phyloP scores from a whole-genome alignment of 2,113 vertebrate species.

The Anser cygnoides region DNA sequence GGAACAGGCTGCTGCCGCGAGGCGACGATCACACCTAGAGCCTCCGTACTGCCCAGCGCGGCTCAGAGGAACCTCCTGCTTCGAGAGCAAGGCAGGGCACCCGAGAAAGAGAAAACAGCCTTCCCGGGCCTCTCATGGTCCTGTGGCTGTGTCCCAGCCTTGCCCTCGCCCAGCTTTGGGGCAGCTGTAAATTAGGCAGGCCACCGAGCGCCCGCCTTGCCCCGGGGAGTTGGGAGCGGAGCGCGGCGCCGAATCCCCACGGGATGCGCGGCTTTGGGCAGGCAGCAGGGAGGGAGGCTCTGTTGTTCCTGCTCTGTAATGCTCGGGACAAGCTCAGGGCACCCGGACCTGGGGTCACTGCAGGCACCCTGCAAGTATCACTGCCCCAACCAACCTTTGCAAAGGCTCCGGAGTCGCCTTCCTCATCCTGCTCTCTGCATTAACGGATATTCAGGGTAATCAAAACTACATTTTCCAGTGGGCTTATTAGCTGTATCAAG shows the following conservation, averaged over 20 bases:
- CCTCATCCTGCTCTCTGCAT: neutral
- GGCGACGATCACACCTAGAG: neutral
- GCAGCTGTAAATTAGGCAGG: neutral
- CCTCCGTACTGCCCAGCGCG: neutral
- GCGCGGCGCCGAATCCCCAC: neutral
- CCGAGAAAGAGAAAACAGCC: neutral
- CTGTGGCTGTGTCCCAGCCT: neutral
- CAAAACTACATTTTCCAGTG: neutral
- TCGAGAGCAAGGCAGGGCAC: accelerated
- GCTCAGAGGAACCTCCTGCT: neutral
- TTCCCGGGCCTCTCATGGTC: accelerated
- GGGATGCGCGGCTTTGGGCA: neutral
- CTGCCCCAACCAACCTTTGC: neutral
- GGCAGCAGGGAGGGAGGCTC: too few relatives aligned
- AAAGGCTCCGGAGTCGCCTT: neutral
- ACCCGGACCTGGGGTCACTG: neutral
- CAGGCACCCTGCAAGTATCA: neutral
- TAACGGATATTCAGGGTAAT: neutral
- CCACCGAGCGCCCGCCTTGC: neutral
- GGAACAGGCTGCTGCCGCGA: neutral
- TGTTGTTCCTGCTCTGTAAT: too few relatives aligned
- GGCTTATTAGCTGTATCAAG: neutral
- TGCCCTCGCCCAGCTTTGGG: neutral
- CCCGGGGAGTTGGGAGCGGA: too few relatives aligned
- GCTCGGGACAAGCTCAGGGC: too few relatives aligned